Evolutionary conservation across 1,140 invertebrate species (phyloP).

Genomic region (Eurytemora carolleeae): DNA sequence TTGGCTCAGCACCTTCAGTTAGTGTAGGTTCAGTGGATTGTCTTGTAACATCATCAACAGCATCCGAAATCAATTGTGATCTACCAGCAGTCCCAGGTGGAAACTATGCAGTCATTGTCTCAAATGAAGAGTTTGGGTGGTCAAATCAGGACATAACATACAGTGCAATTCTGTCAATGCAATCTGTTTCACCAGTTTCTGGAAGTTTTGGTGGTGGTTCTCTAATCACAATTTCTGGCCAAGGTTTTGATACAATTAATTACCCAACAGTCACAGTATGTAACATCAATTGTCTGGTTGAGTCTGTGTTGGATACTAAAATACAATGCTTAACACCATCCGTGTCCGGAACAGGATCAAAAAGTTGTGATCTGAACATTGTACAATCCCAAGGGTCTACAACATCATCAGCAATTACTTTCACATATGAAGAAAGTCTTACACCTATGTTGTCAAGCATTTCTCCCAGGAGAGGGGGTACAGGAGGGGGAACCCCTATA

Average conservation of each 20-base stretch:
- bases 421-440: constrained; percentile 15
- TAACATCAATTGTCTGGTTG: not conserved
- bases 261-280: constrained; percentile 10
- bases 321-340: constrained; percentile 9
- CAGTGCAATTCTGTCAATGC: not conserved
- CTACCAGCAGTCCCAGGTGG: not conserved
- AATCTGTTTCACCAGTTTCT: not conserved
- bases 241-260: constrained; percentile 4
- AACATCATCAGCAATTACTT: not conserved
- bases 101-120: not conserved
- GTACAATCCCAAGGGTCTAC: constrained; percentile 1
- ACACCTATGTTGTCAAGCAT: constrained; percentile 11
- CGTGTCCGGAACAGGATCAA: not conserved
- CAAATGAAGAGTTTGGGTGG: not conserved
- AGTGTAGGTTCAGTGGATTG: not conserved
- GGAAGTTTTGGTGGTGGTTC: constrained; percentile 15
- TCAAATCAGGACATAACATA: not conserved
- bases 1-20: not conserved
- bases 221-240: constrained; percentile 3
- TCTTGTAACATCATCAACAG: not conserved
- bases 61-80: not conserved
- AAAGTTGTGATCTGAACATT: not conserved
- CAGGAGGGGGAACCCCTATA: constrained; percentile 15
- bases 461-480: constrained; percentile 15
- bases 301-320: not conserved